A percentile compares a stretch with the other conserved stretches of the same genome.
These are phyloP conservation scores for Amiota mariae DNA, from an alignment of 2,888 invertebrate species.

Conservation along the genomic window DNA sequence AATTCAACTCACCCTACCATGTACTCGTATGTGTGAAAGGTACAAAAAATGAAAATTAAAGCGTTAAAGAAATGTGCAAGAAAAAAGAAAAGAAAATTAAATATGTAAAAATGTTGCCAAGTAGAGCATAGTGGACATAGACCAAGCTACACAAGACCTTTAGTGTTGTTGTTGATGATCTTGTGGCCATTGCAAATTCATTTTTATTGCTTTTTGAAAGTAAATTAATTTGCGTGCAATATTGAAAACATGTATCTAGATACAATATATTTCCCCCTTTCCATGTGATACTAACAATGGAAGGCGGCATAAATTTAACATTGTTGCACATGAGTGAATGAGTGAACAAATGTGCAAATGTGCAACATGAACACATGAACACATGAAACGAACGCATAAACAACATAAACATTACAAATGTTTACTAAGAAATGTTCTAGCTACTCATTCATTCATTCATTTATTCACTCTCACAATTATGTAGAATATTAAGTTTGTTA, in stretches of 20 bases:
- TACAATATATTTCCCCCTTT: background rate
- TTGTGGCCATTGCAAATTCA: background rate
- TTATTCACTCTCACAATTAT: no score
- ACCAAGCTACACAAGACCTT: background rate
- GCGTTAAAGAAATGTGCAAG: background rate
- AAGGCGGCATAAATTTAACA: background rate
- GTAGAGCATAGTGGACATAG: constrained; percentile 17
- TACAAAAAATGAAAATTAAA: background rate
- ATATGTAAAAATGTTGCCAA: constrained; percentile 12
- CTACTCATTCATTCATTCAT: no score
- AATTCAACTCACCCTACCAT: no score
- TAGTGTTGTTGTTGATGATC: background rate
- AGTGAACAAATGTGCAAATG: background rate
- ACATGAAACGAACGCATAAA: no score
- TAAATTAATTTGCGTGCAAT: constrained; percentile 7
- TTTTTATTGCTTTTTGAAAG: no score
- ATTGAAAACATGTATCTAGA: background rate
- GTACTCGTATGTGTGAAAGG: no score
- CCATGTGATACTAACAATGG: background rate
- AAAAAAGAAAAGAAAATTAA: background rate
- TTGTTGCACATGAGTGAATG: constrained; percentile 12
- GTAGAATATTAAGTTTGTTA: no score
- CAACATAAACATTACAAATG: no score
- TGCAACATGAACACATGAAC: background rate
- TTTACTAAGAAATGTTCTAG: no score